Evolutionary conservation across 1,140 invertebrate genomes (phyloP), one percentile per base, ranked within the genome.

Genomic region (Caerostris darwini): DNA sequence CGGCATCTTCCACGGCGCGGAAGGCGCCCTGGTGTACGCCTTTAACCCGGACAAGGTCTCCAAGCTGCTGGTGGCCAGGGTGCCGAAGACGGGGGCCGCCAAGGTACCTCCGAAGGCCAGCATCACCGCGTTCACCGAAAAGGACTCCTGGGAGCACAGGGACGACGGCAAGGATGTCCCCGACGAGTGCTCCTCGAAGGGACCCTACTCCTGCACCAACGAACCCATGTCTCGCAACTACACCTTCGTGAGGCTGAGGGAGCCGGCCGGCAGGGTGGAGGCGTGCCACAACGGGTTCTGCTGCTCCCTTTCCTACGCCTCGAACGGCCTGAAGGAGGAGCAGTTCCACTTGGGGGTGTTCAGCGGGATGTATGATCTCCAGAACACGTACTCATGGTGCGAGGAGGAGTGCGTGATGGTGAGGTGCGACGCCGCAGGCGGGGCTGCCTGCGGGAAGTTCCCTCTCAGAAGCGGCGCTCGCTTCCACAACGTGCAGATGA

Each of bases 231-330:
- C 61, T 7, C 17, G 56, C 3, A 19, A 90, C 59, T 94, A 92
- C 19, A 77, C 93, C 14, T 34, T 94, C 12, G 34, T 90, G 3
- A 90, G 92, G 54, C 58, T 95, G n/a, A 77, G 12, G 5, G 34
- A 85, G 7, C 5, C 59, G 3, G 34, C 53, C 6, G 90, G 59
- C 7, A 50, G 34, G 4, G 8, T 94, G 12, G 54, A 82, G 57
- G 85, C 34, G 6, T 95, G 95, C 77, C 17, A 87, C 58, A 91
- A 92, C 69, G 95, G 95, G 4, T 53, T 95, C 14, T 95, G 95
- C 82, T 95, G 95, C 58, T 58, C n/a, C 8, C 17, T 95, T 1
- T 56, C 71, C 3, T 94, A 94, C n/a, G 17, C 58, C 12, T n/a
- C 88, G 3, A 54, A 90, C 56, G 59, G 19, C 14, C 58, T 85